These are phyloP conservation scores for Microtus ochrogaster DNA, from an alignment of 2,113 vertebrate species.

Conservation along the genomic window DNA sequence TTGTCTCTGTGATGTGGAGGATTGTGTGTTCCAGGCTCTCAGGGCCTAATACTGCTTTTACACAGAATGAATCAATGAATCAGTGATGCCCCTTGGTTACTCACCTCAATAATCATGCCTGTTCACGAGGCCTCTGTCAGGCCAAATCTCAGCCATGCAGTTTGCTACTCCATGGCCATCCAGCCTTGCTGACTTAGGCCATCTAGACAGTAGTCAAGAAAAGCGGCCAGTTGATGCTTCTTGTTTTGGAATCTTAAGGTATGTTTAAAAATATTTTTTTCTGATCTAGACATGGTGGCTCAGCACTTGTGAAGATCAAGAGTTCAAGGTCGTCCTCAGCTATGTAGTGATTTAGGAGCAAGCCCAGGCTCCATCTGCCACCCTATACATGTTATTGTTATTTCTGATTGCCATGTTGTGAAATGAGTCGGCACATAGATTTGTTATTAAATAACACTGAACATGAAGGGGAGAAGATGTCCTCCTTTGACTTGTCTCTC, in stretches of 20 bases:
- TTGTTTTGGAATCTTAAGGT: not conserved
- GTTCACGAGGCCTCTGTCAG: not conserved
- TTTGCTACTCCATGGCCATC: not conserved
- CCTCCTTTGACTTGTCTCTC: not conserved
- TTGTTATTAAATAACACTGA: constrained; percentile 23
- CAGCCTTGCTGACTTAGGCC: not conserved
- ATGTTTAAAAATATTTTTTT: not conserved
- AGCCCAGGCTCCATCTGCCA: not conserved
- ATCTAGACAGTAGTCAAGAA: not conserved
- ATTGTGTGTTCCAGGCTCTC: not conserved
- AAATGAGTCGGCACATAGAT: constrained; percentile 16
- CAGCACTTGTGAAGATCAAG: not conserved
- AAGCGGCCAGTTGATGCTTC: not conserved
- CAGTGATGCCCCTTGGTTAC: not conserved
- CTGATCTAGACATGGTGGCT: not conserved
- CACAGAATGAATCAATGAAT: not conserved
- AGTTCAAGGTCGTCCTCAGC: not conserved
- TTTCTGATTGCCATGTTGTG: constrained; percentile 17
- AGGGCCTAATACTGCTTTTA: not conserved
- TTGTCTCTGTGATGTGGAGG: not conserved
- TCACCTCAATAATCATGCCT: not conserved
- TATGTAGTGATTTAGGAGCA: not conserved
- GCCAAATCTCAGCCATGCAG: not conserved
- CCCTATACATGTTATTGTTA: not conserved
- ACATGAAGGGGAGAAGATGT: not conserved